Conservation (phyloP, 2,113 vertebrate genomes). For the Ammodytes dubius region DNA sequence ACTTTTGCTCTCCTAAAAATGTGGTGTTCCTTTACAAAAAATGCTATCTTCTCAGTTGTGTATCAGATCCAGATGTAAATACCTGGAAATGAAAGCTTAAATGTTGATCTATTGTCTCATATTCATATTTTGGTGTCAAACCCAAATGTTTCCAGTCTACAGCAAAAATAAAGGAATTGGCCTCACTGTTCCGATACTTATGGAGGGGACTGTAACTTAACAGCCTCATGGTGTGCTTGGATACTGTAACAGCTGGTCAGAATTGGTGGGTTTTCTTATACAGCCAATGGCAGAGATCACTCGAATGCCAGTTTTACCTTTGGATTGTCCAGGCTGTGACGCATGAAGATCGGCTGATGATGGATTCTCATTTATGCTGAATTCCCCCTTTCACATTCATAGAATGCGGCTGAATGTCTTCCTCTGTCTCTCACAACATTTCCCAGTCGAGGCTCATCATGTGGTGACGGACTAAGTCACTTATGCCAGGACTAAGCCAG, state of each 20-base stretch:
- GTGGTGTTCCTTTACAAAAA: too few relatives aligned
- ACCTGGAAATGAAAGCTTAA: too few relatives aligned
- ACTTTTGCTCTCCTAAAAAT: too few relatives aligned
- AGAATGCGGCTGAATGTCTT: conserved; percentile 21
- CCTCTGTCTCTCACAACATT: conserved; percentile 25
- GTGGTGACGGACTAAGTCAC: conserved; percentile 18
- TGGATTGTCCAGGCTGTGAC: neutral
- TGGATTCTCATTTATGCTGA: conserved; percentile 1
- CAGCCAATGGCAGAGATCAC: conserved; percentile 11
- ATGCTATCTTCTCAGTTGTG: too few relatives aligned
- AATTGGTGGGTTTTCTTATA: conserved; percentile 2
- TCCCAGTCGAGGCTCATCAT: conserved; percentile 6
- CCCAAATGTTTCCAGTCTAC: too few relatives aligned
- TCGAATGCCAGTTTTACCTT: neutral
- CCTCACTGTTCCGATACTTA: too few relatives aligned
- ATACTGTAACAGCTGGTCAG: neutral
- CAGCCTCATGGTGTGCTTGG: neutral
- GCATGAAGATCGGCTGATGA: conserved; percentile 49
- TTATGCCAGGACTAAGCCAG: conserved; percentile 13
- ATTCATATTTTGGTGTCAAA: too few relatives aligned
- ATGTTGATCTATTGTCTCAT: too few relatives aligned
- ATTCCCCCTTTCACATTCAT: conserved; percentile 18
- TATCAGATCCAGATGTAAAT: too few relatives aligned
- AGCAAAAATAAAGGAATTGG: too few relatives aligned
- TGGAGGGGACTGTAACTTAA: too few relatives aligned